These are phyloP conservation scores for Pluvialis apricaria DNA, from an alignment of 2,113 vertebrate species.

Conservation along the genomic window DNA sequence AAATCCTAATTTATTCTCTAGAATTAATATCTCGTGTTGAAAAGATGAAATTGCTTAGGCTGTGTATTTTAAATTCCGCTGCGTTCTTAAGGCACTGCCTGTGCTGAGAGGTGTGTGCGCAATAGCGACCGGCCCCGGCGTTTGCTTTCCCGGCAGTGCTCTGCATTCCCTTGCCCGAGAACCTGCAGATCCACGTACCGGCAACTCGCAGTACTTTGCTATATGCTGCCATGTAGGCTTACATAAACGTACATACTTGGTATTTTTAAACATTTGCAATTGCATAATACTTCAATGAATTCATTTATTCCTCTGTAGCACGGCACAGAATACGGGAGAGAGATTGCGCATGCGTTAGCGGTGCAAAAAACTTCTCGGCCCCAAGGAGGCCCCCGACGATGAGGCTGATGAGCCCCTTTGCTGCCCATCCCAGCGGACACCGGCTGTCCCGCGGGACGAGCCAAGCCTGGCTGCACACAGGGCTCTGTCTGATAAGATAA, in stretches of 20 bases:
- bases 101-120: neutral
- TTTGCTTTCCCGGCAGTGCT: neutral
- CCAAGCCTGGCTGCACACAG: neutral
- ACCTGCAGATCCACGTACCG: neutral
- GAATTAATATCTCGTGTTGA: neutral
- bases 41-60: neutral
- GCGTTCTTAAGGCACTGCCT: neutral
- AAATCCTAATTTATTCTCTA: neutral
- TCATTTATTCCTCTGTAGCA: neutral
- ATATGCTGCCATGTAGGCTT: neutral
- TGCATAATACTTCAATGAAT: constrained; percentile 13
- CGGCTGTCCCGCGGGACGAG: neutral
- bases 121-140: neutral
- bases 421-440: neutral
- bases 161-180: neutral
- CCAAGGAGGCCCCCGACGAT: neutral
- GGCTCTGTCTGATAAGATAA: neutral
- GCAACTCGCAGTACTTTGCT: neutral
- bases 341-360: neutral
- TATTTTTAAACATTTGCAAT: constrained; percentile 22
- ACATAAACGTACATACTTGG: neutral
- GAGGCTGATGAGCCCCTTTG: neutral
- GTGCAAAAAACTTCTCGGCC: neutral
- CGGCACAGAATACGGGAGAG: neutral
- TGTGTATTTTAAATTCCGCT: neutral